Base-by-base conservation (phyloP, 2,797 vertebrate species). In the Eidolon dupreanum region DNA sequence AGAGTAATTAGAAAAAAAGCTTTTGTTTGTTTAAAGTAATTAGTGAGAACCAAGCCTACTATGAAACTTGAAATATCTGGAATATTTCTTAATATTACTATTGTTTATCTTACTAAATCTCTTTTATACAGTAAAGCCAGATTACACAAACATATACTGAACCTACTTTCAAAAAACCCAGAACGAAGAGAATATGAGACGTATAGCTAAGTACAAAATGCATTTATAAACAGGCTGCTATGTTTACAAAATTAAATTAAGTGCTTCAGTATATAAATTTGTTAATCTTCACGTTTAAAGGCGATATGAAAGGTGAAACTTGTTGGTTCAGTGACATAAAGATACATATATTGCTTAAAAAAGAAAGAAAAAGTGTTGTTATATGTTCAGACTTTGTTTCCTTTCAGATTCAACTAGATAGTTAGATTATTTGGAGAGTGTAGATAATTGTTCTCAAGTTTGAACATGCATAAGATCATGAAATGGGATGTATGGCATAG, bases 51-150 rank as follows among this genome's bases (percentile, higher is more conserved):
- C 36, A 84, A 94, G 95, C 0, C 4, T 24, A 55, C 66, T 87
- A 61, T 49, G 49, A 53, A 96, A 31, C 1, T 20, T 83, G 20
- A 95, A 66, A 81, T 82, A 86, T 31, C 11, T 83, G 2, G 7
- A 79, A 65, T 63, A 81, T 82, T 79, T 92, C 68, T 85, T 93
- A 86, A 88, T 41, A 51, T 6, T 11, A 20, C 9, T 33, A 55
- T 8, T 16, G 8, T 49, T 84, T 87, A 73, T 53, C 33, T 87
- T 53, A n/a, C 13, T 61, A 82, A 95, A 59, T 74, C 31, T 46
- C 53, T 59, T 87, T n/a, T 26, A 38, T 61, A 85, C 82, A 94
- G 93, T 90, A 87, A 94, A 51, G 41, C 17, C 12, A 81, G 24
- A 5, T 91, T 75, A 71, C 8, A 2, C 3, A 71, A 66, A 78